A percentile compares a stretch with the other conserved stretches of the same genome.
These are phyloP conservation scores for Rhyacophila brunnea DNA, from an alignment of 1,140 invertebrate species.

Conservation along the genomic window DNA sequence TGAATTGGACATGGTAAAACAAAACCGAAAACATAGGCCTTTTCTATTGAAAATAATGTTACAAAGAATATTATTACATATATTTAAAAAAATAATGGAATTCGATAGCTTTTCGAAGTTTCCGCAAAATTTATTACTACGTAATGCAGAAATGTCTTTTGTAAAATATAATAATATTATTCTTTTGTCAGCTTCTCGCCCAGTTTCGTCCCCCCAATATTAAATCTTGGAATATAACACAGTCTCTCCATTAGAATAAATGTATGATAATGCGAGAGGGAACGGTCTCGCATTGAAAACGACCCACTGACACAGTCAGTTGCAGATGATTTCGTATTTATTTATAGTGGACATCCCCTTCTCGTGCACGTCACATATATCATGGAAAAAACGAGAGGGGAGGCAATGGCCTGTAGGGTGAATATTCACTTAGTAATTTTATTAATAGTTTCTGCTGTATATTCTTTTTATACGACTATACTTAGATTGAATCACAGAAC, in stretches of 20 bases:
- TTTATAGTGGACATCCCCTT: constrained; percentile 22
- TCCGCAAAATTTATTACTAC: too few relatives aligned
- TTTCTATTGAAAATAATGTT: too few relatives aligned
- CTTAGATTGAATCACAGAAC: too few relatives aligned
- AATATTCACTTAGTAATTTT: neutral
- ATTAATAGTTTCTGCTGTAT: too few relatives aligned
- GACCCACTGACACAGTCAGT: constrained; percentile 30
- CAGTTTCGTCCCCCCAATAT: constrained; percentile 1
- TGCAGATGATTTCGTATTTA: constrained; percentile 25
- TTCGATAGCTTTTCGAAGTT: too few relatives aligned
- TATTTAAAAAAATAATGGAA: too few relatives aligned
- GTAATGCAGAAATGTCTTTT: too few relatives aligned
- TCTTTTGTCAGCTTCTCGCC: neutral
- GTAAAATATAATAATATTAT: neutral
- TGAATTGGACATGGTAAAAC: too few relatives aligned
- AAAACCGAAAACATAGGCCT: too few relatives aligned
- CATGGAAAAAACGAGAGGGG: constrained; percentile 12
- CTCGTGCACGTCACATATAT: constrained; percentile 9
- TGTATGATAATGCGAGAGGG: constrained; percentile 19
- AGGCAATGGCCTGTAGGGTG: neutral
- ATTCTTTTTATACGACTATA: too few relatives aligned
- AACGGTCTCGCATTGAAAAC: neutral
- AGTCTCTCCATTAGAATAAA: constrained; percentile 15
- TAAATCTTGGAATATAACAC: neutral
- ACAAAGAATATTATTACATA: too few relatives aligned